Conservation (phyloP, 2,113 vertebrate genomes). For the Fukomys damarensis region DNA sequence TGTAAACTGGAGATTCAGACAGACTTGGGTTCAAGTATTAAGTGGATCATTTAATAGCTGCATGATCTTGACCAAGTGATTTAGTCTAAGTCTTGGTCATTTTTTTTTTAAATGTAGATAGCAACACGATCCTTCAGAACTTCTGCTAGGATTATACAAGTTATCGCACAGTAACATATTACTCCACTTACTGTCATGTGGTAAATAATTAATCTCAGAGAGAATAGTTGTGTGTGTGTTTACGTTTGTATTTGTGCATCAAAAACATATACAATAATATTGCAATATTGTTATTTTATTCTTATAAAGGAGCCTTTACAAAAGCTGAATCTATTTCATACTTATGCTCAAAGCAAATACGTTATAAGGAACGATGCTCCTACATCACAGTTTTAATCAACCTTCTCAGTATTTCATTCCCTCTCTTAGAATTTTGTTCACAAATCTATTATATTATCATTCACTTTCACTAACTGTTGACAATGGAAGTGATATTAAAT, state of each 20-base stretch:
- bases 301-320: constrained; percentile 70
- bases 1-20: not conserved
- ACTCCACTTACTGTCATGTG: not conserved
- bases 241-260: not conserved
- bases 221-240: not conserved
- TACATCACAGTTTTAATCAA: constrained; percentile 54
- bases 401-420: constrained; percentile 43
- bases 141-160: not conserved
- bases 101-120: not conserved
- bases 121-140: not conserved
- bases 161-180: not conserved
- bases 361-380: constrained; percentile 62
- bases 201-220: not conserved
- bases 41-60: not conserved
- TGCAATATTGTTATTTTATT: not conserved
- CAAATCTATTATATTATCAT: constrained; percentile 44
- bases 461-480: constrained; percentile 58
- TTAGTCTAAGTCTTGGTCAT: not conserved
- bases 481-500: constrained; percentile 26
- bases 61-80: not conserved
- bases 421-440: constrained; percentile 8
- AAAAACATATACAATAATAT: not conserved
- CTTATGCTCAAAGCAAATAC: constrained; percentile 70
- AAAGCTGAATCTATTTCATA: constrained; percentile 72
- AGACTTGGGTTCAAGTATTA: not conserved